These are phyloP conservation scores for Teleopsis dalmanni DNA, from an alignment of 1,140 invertebrate species.

Conservation along the genomic window DNA sequence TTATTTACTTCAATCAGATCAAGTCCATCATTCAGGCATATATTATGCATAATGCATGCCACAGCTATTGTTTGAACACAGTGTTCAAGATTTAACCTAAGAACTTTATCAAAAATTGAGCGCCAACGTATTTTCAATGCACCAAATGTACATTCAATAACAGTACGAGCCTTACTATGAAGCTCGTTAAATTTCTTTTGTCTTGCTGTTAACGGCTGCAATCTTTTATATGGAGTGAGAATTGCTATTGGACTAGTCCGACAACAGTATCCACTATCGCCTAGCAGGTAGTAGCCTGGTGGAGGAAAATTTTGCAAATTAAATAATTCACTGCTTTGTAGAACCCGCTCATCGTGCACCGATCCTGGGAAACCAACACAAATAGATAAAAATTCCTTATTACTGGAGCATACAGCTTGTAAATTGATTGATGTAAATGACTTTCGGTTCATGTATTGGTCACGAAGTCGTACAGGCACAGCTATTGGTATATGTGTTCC, in stretches of 20 bases:
- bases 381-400: neutral
- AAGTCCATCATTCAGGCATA: too few relatives aligned
- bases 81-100: neutral
- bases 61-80: neutral
- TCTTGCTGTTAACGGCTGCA: neutral
- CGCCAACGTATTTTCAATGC: neutral
- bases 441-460: neutral
- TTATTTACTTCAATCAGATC: too few relatives aligned
- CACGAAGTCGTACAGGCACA: neutral
- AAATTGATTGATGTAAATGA: neutral
- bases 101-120: neutral
- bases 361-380: neutral
- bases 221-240: conserved; percentile 2
- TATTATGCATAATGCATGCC: too few relatives aligned
- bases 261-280: neutral
- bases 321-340: neutral
- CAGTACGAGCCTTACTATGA: neutral
- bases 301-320: neutral
- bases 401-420: neutral
- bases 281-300: neutral
- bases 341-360: neutral
- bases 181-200: neutral
- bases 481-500: neutral
- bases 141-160: neutral
- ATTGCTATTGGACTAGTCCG: neutral